phyloP scores from a whole-genome alignment of 2,797 vertebrate species.

The Pagetopsis macropterus region DNA sequence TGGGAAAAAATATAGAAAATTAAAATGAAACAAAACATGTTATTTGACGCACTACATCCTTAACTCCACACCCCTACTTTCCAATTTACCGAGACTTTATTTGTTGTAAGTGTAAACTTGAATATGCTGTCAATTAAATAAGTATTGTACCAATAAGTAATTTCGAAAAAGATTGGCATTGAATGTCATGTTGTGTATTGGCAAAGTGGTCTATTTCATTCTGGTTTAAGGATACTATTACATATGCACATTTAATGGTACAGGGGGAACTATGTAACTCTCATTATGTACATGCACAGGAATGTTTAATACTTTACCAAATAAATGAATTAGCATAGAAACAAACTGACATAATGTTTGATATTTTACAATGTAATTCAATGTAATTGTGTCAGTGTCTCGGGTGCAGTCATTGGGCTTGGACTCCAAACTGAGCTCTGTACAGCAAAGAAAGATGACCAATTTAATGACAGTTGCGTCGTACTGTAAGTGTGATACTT shows the following conservation, averaged over 20 bases:
- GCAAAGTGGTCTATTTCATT: neutral
- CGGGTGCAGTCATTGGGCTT: neutral
- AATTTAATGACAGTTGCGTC: slow-evolving; percentile 9
- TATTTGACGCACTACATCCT: neutral
- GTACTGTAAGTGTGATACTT: neutral
- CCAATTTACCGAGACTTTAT: neutral
- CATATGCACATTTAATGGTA: neutral
- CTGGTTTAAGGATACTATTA: neutral
- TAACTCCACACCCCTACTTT: too few relatives aligned
- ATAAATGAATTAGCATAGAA: neutral
- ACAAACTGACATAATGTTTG: neutral
- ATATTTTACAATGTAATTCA: slow-evolving; percentile 3
- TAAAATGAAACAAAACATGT: neutral
- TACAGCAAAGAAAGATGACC: slow-evolving; percentile 3
- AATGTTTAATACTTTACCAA: neutral
- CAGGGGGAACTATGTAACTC: neutral
- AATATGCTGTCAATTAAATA: neutral
- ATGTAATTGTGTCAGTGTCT: neutral
- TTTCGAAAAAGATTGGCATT: neutral
- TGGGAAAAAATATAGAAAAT: neutral
- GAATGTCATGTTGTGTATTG: neutral
- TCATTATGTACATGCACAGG: neutral
- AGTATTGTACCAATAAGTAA: neutral
- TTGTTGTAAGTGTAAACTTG: neutral
- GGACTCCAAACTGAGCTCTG: neutral